Evolutionary conservation across 2,113 vertebrate genomes (phyloP).

Genomic region (Patagioenas fasciata): DNA sequence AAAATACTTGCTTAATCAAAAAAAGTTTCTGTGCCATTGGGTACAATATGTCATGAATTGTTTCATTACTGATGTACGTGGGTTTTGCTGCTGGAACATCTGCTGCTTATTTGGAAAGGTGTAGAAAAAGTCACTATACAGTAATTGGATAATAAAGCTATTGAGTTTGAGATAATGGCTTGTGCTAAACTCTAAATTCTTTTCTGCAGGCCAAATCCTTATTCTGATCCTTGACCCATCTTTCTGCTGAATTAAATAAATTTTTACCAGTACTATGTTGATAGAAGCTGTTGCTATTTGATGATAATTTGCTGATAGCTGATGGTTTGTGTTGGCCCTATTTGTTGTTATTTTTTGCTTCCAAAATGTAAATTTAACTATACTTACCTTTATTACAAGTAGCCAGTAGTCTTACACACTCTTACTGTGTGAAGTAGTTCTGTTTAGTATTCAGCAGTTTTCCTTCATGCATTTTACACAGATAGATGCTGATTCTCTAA

Average conservation of each 20-base stretch:
- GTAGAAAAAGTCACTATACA: slow-evolving; percentile 16
- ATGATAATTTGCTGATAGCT: background rate
- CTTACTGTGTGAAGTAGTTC: fast-evolving
- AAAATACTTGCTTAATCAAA: slow-evolving; percentile 53
- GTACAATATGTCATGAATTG: slow-evolving; percentile 38
- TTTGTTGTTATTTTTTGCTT: background rate
- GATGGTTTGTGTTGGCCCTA: background rate
- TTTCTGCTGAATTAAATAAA: background rate
- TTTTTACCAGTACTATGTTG: background rate
- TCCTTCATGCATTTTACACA: background rate
- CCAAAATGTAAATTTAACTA: background rate
- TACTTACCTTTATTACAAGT: background rate
- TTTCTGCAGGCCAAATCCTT: background rate
- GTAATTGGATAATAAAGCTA: slow-evolving; percentile 47
- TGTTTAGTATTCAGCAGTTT: background rate
- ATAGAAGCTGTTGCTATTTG: background rate
- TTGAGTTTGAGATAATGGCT: slow-evolving; percentile 25
- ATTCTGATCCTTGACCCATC: background rate
- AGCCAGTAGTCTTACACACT: background rate
- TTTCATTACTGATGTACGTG: background rate
- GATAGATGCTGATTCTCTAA: background rate
- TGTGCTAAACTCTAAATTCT: slow-evolving; percentile 1
- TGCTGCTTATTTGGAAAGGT: slow-evolving; percentile 14
- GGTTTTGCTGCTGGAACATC: slow-evolving; percentile 8
- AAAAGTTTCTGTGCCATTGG: slow-evolving; percentile 13